Evolutionary conservation across 2,113 vertebrate species (phyloP), one percentile per base, ranked within the genome.

Genomic region (Coptodon rendalli): DNA sequence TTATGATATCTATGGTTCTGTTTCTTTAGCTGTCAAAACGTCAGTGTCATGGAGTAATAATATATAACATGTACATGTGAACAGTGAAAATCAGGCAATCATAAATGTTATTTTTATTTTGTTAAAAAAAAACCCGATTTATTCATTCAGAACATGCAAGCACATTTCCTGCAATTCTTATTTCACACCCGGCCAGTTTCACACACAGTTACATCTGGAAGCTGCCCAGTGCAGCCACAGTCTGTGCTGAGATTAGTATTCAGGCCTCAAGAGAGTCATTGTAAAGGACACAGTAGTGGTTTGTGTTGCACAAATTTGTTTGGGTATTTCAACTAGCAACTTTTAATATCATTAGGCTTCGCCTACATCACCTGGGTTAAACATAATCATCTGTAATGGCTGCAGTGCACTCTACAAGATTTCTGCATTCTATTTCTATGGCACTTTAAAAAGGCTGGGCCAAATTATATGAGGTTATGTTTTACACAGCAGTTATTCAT

Each of bases 401-500:
- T 84, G 73, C 57, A 48, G 73, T 4, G 45, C 86, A 80, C 57
- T 80, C 43, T 76, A 66, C 63, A 56, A 87, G 84, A 36, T 76
- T 52, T 17, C 66, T 61, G 71, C 56, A 5, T 71, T 11, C 14
- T 57, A 43, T 87, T 73, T 83, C 84, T 36, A 79, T 54, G 31
- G 53, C 89, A 68, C 80, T 90, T 86, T 66, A 73, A 81, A 87
- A 91, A 83, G 54, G 61, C 40, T 40, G 14, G 80, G 45, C 52
- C 24, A 73, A 90, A 91, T 93, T 86, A 84, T 87, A 90, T 59
- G 66, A 90, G 87, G 89, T 91, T 89, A 84, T 82, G 68, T 90
- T 93, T 91, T 86, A 92, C 92, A 92, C 83, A 59, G 91, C 89
- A 83, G 71, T 92, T 90, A 92, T 90, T 94, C 87, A 92, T 92